phyloP scores from a whole-genome alignment of 2,113 vertebrate genomes.

The Neomonachus schauinslandi region DNA sequence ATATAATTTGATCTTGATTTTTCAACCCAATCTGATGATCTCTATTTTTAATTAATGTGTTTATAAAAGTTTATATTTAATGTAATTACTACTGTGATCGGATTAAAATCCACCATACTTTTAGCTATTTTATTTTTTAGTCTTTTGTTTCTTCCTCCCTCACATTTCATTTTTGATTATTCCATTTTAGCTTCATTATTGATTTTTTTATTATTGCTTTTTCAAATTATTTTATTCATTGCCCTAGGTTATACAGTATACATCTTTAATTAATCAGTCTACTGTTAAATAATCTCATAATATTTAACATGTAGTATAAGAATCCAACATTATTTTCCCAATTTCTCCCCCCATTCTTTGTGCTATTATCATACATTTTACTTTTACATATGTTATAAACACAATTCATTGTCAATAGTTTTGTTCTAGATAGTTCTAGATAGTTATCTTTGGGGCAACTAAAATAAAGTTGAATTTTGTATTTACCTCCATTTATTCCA shows the following conservation, averaged over 20 bases:
- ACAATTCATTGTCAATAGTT: not conserved
- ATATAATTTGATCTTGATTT: not conserved
- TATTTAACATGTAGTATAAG: not conserved
- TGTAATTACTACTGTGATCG: not conserved
- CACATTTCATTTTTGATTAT: not conserved
- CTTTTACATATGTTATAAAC: not conserved
- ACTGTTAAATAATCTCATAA: not conserved
- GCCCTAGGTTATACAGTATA: not conserved
- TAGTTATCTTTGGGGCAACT: not conserved
- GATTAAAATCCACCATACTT: not conserved
- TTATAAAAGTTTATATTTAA: not conserved
- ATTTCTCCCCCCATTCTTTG: not conserved
- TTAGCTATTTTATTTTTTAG: not conserved
- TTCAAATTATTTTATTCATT: not conserved
- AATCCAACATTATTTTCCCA: not conserved
- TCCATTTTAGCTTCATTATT: constrained; percentile 11
- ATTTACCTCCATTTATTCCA: not conserved
- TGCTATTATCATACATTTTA: not conserved
- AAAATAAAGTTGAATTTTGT: not conserved
- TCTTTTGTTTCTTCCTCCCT: not conserved
- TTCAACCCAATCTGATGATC: not conserved
- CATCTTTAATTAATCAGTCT: not conserved
- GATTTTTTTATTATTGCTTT: not conserved
- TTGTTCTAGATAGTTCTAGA: not conserved
- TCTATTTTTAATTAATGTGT: not conserved